Base-by-base conservation (phyloP, 2,113 vertebrate species). In the Agelaius phoeniceus region DNA sequence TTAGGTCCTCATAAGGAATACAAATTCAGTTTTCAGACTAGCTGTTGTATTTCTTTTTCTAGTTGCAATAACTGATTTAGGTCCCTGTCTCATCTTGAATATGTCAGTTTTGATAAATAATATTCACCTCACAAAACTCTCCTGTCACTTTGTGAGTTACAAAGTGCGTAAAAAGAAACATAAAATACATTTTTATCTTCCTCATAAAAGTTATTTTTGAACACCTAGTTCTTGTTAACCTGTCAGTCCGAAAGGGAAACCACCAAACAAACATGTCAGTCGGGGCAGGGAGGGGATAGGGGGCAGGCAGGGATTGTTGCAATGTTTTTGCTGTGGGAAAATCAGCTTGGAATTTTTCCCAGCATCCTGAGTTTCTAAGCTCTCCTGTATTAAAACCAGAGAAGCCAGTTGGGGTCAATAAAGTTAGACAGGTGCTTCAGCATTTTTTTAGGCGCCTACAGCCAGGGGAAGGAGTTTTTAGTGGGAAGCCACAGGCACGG, bases 251-350 rank as follows among this genome's bases (percentile, higher is more conserved):
- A 55, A 84, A 15, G 30, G 31, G 59, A 80, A 88, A 48, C 48
- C 19, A 65, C 27, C 14, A 52, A 67, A 67, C 4, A 3, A 48
- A 54, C 11, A 13, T 33, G 26, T 85, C 63, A 54, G 46, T 5
- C 1, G 1, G 10, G 7, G 5, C 1, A 0, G 33, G 37, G 24
- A 31, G 20, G 2, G 22, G 18, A 5, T 19, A n/a, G 11, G 18
- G 26, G 26, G 15, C 35, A 43, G 31, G 63, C 12, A 2, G 55
- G 26, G 31, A 55, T 84, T 49, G 33, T 31, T 62, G 20, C 3
- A 2, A 15, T 58, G 43, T 28, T 84, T 65, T 46, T 81, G 4
- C 75, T 82, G 11, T 73, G 13, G 58, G 67, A 87, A 94, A 94
- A 73, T 51, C 46, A 80, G 10, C 23, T 58, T 66, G 51, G 59